Conservation (phyloP, 1,140 invertebrate species). For the Drosophila miranda region DNA sequence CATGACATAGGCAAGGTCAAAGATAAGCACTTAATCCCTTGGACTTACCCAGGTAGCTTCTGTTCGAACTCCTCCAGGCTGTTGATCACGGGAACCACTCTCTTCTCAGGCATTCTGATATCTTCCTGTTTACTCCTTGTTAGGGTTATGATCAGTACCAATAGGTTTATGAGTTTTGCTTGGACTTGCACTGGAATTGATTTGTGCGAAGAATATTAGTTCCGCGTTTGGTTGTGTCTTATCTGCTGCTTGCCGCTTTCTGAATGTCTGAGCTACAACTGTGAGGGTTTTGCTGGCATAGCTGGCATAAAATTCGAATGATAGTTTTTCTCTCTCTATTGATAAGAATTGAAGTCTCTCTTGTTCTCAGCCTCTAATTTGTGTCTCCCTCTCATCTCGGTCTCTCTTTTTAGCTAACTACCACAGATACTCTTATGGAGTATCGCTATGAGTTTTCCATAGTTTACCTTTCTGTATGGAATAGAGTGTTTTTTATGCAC, state of each 20-base stretch:
- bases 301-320: slow-evolving; percentile 12
- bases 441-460: slow-evolving; percentile 1
- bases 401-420: slow-evolving; percentile 11
- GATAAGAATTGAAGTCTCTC: slow-evolving; percentile 33
- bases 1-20: slow-evolving; percentile 68
- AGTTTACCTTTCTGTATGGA: slow-evolving; percentile 11
- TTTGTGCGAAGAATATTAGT: slow-evolving; percentile 17
- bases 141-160: slow-evolving; percentile 16
- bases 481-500: slow-evolving; percentile 3
- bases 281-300: slow-evolving; percentile 7
- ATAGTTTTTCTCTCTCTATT: slow-evolving; percentile 12
- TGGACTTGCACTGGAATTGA: slow-evolving; percentile 40
- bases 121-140: slow-evolving; percentile 18
- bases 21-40: slow-evolving; percentile 8
- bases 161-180: slow-evolving; percentile 2
- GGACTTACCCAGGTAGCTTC: slow-evolving; percentile 69
- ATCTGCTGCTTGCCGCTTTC: slow-evolving; percentile 30
- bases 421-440: not conserved
- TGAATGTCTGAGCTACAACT: slow-evolving; percentile 28
- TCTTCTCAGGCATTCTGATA: slow-evolving; percentile 66
- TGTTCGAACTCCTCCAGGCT: slow-evolving; percentile 65
- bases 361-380: not conserved
- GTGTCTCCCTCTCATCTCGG: not conserved
- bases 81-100: slow-evolving; percentile 59
- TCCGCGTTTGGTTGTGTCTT: slow-evolving; percentile 16